Evolutionary conservation across 2,113 vertebrate genomes (phyloP).

Genomic region (Halichoerus grypus): DNA sequence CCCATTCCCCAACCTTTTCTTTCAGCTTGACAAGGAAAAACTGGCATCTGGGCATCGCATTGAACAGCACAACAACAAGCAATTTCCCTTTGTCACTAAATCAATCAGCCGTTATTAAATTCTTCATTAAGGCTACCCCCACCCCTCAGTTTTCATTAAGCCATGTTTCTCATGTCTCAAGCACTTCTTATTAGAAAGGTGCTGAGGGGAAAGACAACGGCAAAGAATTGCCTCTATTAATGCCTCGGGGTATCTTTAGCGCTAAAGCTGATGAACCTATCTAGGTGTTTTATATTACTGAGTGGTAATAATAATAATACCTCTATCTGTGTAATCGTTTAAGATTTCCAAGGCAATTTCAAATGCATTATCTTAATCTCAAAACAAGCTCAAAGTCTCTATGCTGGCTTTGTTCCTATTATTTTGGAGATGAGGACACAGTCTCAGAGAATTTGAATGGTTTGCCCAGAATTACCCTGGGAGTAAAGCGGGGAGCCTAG

Average conservation of each 20-base stretch:
- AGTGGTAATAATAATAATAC: slow-evolving; percentile 9
- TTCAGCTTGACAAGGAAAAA: not conserved
- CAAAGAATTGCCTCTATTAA: slow-evolving; percentile 42
- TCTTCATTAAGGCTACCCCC: slow-evolving; percentile 68
- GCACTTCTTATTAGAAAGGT: slow-evolving; percentile 32
- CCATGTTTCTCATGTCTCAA: slow-evolving; percentile 45
- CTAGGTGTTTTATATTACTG: not conserved
- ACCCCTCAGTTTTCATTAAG: slow-evolving; percentile 68
- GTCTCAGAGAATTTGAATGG: not conserved
- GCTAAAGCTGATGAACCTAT: not conserved
- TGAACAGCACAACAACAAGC: not conserved
- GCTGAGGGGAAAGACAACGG: not conserved
- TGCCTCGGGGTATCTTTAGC: not conserved
- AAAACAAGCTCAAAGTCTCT: slow-evolving; percentile 1
- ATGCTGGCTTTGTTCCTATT: not conserved
- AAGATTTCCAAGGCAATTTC: slow-evolving; percentile 58
- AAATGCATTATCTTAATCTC: slow-evolving; percentile 49
- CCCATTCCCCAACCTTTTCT: not conserved
- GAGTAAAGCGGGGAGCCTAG: not conserved
- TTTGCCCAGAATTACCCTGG: not conserved
- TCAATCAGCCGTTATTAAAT: slow-evolving; percentile 75
- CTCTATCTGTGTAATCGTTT: not conserved
- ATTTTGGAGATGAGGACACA: not conserved
- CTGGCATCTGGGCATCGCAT: not conserved
- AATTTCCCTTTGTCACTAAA: slow-evolving; percentile 62